Evolutionary conservation across 1,140 invertebrate genomes (phyloP).

Genomic region (Macrosteles quadrilineatus): DNA sequence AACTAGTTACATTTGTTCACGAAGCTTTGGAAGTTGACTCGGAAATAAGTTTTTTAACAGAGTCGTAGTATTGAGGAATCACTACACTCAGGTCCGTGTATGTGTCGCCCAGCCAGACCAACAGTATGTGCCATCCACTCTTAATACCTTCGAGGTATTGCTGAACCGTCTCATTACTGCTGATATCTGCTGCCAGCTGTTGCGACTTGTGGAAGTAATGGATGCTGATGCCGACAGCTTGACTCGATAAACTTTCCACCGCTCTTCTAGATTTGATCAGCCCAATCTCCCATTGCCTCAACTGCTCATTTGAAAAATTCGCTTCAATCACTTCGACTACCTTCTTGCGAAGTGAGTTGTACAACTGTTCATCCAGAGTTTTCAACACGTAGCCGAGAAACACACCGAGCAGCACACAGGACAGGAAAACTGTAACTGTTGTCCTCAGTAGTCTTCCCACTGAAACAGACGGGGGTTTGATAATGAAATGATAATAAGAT

Average conservation of each 20-base stretch:
- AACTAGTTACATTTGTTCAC: too few species aligned
- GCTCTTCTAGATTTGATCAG: not conserved
- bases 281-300: not conserved
- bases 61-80: conserved; percentile 2
- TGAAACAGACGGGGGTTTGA: not conserved
- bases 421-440: not conserved
- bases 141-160: conserved; percentile 12
- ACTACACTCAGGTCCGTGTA: not conserved
- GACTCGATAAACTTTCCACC: not conserved
- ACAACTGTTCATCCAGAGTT: not conserved
- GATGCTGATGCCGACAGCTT: not conserved
- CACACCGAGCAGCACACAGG: not conserved
- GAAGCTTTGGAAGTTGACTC: not conserved
- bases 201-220: not conserved
- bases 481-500: too few species aligned
- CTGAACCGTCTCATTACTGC: conserved; percentile 1
- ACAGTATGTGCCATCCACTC: conserved; percentile 15
- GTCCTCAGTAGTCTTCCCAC: not conserved
- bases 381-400: not conserved
- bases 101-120: not conserved
- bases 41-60: not conserved
- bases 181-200: not conserved
- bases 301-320: not conserved
- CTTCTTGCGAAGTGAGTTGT: not conserved
- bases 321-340: not conserved